Percentiles rank a stretch among this genome's conserved stretches.
Evolutionary conservation across 2,113 vertebrate species (phyloP).

Genomic region (Ibidorhyncha struthersii): DNA sequence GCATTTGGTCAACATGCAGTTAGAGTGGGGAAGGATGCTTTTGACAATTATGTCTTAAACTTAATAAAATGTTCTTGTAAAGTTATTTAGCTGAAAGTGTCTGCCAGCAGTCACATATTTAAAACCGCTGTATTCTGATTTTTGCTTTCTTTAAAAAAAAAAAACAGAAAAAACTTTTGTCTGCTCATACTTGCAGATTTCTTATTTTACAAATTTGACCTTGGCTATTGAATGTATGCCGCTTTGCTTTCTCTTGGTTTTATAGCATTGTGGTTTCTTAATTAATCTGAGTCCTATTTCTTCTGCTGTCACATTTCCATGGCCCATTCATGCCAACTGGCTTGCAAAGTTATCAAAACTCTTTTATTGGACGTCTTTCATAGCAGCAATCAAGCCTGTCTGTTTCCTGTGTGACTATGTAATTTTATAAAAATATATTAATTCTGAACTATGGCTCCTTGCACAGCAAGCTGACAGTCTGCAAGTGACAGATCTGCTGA

Average conservation of each 20-base stretch:
- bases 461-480: not conserved
- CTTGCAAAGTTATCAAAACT: not conserved
- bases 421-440: not conserved
- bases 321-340: not conserved
- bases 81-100: not conserved
- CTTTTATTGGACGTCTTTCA: not conserved
- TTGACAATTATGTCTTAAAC: conserved; percentile 21
- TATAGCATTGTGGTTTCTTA: not conserved
- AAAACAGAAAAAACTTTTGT: not conserved
- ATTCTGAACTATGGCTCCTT: not conserved
- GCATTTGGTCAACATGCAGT: not conserved
- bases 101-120: not conserved
- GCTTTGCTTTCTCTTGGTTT: not conserved
- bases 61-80: not conserved
- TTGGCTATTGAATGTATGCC: not conserved
- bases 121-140: not conserved
- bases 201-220: not conserved
- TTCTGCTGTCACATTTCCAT: not conserved
- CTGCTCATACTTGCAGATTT: not conserved
- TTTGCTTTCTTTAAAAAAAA: not conserved
- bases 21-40: conserved; percentile 5
- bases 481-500: conserved; percentile 12
- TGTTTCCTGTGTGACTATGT: not conserved
- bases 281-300: not conserved
- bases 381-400: not conserved